Conservation (phyloP, 2,797 vertebrate species). For the Falco peregrinus region DNA sequence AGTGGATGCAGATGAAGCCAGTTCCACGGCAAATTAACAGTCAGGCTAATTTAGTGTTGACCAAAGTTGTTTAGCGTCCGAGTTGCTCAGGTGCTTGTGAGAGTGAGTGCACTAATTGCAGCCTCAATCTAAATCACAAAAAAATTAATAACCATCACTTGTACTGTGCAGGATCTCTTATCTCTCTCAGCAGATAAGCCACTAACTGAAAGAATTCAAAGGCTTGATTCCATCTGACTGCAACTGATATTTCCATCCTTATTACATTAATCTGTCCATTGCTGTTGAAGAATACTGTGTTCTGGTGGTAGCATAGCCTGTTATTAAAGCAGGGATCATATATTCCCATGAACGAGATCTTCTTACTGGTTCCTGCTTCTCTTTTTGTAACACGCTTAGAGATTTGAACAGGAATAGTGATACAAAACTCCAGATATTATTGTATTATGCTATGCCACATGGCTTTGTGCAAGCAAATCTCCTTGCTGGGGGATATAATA, state of each 20-base stretch:
- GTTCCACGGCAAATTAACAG: not conserved
- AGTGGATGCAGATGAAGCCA: not conserved
- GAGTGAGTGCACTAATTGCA: not conserved
- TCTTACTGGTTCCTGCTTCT: not conserved
- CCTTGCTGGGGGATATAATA: not conserved
- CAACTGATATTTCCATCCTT: not conserved
- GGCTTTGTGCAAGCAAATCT: not conserved
- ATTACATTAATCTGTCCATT: not conserved
- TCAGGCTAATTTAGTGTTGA: not conserved
- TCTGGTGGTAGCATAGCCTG: not conserved
- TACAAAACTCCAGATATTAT: not conserved
- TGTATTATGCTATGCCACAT: not conserved
- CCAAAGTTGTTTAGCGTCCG: not conserved
- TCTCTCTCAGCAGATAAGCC: not conserved
- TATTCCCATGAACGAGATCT: not conserved
- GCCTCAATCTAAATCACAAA: not conserved
- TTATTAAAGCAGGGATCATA: not conserved
- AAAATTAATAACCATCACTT: not conserved
- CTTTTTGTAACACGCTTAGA: not conserved
- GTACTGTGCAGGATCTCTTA: not conserved
- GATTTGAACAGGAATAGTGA: not conserved
- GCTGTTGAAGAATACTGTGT: not conserved
- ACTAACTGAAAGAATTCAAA: not conserved
- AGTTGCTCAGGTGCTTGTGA: not conserved
- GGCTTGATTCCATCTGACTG: not conserved